phyloP scores from a whole-genome alignment of 2,797 vertebrate species.

The Propithecus perrieri region DNA sequence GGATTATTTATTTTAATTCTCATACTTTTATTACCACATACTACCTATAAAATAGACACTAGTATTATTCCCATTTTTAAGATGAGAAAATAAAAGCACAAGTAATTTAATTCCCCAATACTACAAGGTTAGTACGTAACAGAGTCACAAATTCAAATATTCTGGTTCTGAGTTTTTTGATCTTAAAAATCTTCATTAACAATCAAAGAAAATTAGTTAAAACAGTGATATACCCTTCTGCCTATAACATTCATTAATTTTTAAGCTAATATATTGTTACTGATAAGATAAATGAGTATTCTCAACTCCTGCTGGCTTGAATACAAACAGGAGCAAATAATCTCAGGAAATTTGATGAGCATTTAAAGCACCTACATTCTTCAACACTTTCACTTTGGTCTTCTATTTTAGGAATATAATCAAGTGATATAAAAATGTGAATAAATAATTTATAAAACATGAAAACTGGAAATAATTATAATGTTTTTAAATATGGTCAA shows the following conservation, averaged over 20 bases:
- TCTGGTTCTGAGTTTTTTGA: neutral
- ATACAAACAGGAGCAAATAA: neutral
- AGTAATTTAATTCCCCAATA: neutral
- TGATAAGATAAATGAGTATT: neutral
- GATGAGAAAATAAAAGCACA: neutral
- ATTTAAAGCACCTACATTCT: neutral
- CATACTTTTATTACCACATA: neutral
- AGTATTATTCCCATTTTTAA: neutral
- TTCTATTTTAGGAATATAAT: neutral
- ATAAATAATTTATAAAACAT: neutral
- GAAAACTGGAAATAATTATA: neutral
- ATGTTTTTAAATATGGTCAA: neutral
- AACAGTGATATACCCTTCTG: neutral
- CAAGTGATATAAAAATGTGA: neutral
- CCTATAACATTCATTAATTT: neutral
- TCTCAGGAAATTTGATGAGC: neutral
- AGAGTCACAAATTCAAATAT: neutral
- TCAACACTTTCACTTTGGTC: neutral
- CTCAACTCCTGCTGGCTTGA: neutral
- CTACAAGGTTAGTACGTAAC: neutral
- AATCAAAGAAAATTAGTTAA: neutral
- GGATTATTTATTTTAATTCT: neutral
- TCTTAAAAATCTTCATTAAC: neutral
- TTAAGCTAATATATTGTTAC: neutral
- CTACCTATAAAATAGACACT: neutral